Evolutionary conservation across 2,888 invertebrate genomes (phyloP), one percentile per base, ranked within the genome.

Genomic region (Ormyrus thymus): DNA sequence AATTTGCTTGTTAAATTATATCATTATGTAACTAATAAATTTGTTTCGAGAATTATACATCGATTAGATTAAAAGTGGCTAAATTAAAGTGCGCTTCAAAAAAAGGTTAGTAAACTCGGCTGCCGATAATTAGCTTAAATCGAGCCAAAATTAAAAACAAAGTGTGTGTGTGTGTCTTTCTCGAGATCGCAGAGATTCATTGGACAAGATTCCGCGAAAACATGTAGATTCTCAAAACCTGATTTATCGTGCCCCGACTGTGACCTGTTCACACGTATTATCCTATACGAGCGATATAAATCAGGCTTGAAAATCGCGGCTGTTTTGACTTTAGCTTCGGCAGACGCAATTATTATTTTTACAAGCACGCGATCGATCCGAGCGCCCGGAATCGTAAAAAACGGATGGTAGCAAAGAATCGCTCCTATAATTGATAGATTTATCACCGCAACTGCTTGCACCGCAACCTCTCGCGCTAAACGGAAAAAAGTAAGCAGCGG

Each of bases 371-470:
- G 7, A 7, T 4, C 13, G 2, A 48, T 29, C 48, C 29, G 11
- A 62, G 50, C 4, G n/a, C n/a, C 48, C 11, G 51, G 50, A 13
- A 0, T 11, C 7, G 2, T 29, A 29, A 50, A 59, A 53, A 45
- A n/a, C 48, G 43, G 15, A 59, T 68, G 58, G 11, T 61, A 53
- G 8, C n/a, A 45, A 48, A 53, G 15, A 61, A 13, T 64, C 68
- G 13, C 45, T 13, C 50, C 45, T 13, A 50, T 78, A 78, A 78
- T 74, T 62, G 73, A 78, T 58, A 51, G 73, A 78, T 74, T 69
- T 69, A 78, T 73, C 69, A 45, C 59, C 64, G 65, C 29, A 29
- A 29, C 29, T 29, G 29, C 29, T 29, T 29, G 29, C 29, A 29
- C 29, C 29, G 29, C 29, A 29, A 29, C 29, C 29, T 29, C 29